Percentiles rank a stretch among this genome's conserved stretches.
phyloP scores from a whole-genome alignment of 2,797 vertebrate genomes.

The Notolabrus celidotus region DNA sequence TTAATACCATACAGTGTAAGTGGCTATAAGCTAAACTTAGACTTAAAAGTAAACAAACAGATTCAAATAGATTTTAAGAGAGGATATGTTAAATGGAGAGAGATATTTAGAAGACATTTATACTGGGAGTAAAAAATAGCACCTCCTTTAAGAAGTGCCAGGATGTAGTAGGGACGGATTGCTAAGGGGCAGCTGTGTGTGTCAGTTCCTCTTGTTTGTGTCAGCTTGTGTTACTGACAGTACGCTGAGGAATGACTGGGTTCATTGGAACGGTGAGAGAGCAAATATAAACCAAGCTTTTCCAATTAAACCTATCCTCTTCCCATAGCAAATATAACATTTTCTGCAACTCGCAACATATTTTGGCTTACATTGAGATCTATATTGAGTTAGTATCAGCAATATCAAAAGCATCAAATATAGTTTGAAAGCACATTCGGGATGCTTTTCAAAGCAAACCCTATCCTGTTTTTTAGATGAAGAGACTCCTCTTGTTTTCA shows the following conservation, averaged over 20 bases:
- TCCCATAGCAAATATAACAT: not conserved
- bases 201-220: constrained; percentile 82
- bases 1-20: constrained; percentile 7
- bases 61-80: constrained; percentile 1
- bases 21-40: not conserved
- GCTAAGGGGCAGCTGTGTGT: constrained; percentile 80
- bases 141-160: constrained; percentile 29
- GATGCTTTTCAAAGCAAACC: too few species aligned
- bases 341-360: too few species aligned
- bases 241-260: constrained; percentile 44
- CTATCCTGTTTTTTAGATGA: too few species aligned
- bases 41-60: not conserved
- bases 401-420: too few species aligned
- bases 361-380: too few species aligned
- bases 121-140: constrained; percentile 13
- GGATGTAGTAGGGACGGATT: constrained; percentile 26
- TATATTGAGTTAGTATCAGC: too few species aligned
- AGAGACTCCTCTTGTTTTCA: too few species aligned
- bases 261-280: constrained; percentile 1
- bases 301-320: not conserved
- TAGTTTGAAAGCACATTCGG: too few species aligned
- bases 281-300: constrained; percentile 30
- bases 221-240: constrained; percentile 77
- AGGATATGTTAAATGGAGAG: constrained; percentile 5
- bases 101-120: constrained; percentile 28